phyloP scores from a whole-genome alignment of 2,888 invertebrate genomes.

The Meta bourneti region DNA sequence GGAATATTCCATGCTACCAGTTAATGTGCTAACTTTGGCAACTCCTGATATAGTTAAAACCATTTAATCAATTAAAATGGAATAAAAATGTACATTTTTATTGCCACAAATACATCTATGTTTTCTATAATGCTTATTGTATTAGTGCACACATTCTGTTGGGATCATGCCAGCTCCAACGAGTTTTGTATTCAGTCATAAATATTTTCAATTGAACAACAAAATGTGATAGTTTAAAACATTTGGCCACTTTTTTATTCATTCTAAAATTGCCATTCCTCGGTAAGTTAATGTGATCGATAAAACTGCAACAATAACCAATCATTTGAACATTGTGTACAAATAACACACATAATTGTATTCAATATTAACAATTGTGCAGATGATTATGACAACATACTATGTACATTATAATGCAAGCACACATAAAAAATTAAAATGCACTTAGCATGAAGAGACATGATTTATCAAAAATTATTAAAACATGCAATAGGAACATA shows the following conservation, averaged over 20 bases:
- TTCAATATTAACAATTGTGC: conserved; percentile 41
- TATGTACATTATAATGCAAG: conserved; percentile 1
- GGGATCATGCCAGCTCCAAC: too few species aligned
- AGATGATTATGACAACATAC: conserved; percentile 25
- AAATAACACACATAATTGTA: conserved; percentile 38
- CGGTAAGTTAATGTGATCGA: conserved; percentile 4
- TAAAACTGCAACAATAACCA: conserved; percentile 40
- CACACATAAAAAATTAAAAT: background rate
- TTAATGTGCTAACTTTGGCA: background rate
- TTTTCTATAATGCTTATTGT: too few species aligned
- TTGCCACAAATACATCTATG: background rate
- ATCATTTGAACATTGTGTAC: conserved; percentile 12
- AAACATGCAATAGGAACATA: background rate
- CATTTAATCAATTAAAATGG: background rate
- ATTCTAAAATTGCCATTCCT: conserved; percentile 20
- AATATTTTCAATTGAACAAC: too few species aligned
- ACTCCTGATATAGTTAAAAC: background rate
- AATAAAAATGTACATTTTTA: background rate
- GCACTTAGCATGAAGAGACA: background rate
- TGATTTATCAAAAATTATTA: background rate
- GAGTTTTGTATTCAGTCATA: too few species aligned
- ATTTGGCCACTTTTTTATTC: background rate
- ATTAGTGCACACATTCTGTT: too few species aligned
- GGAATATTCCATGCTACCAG: too few species aligned
- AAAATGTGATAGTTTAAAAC: background rate